phyloP scores from a whole-genome alignment of 2,888 invertebrate species.

The Euphydryas editha region DNA sequence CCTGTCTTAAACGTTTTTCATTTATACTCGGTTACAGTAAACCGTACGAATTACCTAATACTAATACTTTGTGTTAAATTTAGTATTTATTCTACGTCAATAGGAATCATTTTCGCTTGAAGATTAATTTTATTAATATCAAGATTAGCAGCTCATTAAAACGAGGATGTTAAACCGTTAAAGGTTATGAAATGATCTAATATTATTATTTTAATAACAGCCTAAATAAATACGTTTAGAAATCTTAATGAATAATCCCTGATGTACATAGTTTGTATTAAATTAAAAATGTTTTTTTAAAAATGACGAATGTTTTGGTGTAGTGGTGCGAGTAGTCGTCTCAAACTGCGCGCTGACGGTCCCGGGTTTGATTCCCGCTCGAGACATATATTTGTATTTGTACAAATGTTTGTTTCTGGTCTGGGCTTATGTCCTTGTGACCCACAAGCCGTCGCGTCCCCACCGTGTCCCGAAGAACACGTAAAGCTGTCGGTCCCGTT shows the following conservation, averaged over 20 bases:
- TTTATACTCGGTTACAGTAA: slow-evolving; percentile 22
- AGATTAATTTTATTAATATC: slow-evolving; percentile 5
- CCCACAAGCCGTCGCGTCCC: too few relatives aligned
- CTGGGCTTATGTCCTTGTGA: too few relatives aligned
- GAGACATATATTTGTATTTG: too few relatives aligned
- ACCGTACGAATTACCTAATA: slow-evolving; percentile 20
- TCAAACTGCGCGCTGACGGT: too few relatives aligned
- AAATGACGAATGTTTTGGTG: too few relatives aligned
- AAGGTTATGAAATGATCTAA: slow-evolving; percentile 21
- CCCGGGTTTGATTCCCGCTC: too few relatives aligned
- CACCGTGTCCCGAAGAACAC: too few relatives aligned
- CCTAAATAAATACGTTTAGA: not conserved
- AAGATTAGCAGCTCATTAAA: slow-evolving; percentile 21
- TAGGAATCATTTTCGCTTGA: slow-evolving; percentile 11
- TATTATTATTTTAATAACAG: slow-evolving; percentile 19
- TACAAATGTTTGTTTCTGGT: too few relatives aligned
- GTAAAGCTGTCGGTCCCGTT: too few relatives aligned
- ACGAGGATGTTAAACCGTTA: slow-evolving; percentile 39
- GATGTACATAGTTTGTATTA: not conserved
- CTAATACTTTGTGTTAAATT: slow-evolving; percentile 2
- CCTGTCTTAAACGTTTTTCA: slow-evolving; percentile 32
- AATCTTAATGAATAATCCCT: too few relatives aligned
- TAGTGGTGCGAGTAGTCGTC: too few relatives aligned
- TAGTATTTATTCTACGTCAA: not conserved
- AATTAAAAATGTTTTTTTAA: too few relatives aligned